Conservation (phyloP, 2,888 invertebrate genomes). For the Brachyopa scutellaris region DNA sequence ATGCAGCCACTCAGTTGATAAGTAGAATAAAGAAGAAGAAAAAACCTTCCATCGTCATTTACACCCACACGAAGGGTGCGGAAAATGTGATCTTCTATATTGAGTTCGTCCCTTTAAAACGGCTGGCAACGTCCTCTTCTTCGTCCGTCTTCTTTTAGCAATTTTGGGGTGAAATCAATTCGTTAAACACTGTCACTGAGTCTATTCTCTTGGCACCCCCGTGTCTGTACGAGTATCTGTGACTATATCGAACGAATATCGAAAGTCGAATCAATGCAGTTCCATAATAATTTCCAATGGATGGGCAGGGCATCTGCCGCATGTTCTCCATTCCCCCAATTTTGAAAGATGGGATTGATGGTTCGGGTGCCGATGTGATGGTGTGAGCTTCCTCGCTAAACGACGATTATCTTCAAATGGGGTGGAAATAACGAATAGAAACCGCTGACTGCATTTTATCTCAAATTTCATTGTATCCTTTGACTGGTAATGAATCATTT, state of each 20-base stretch:
- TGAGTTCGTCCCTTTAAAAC: constrained; percentile 52
- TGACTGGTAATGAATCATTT: constrained; percentile 47
- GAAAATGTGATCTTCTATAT: constrained; percentile 62
- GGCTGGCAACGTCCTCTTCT: constrained; percentile 25
- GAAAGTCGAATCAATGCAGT: constrained; percentile 58
- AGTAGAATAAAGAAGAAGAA: no score
- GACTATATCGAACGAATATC: constrained; percentile 18
- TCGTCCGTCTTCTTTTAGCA: constrained; percentile 46
- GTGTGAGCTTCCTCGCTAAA: constrained; percentile 51
- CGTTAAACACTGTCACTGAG: constrained; percentile 65
- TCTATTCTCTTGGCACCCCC: constrained; percentile 52
- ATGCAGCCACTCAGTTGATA: constrained; percentile 69
- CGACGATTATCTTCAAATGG: constrained; percentile 67
- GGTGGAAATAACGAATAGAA: constrained; percentile 66
- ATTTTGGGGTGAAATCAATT: constrained; percentile 70
- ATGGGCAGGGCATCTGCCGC: constrained; percentile 50
- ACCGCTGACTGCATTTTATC: constrained; percentile 64
- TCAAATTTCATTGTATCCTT: constrained; percentile 47
- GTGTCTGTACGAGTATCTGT: constrained; percentile 20
- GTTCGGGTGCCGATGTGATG: neutral
- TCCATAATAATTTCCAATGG: constrained; percentile 62
- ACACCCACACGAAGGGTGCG: constrained; percentile 24
- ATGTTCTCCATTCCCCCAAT: neutral
- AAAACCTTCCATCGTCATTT: constrained; percentile 56
- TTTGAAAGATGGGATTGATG: constrained; percentile 1